A percentile compares a stretch with the other conserved stretches of the same genome.
Evolutionary conservation across 2,797 vertebrate genomes (phyloP).

Genomic region (Arctocebus calabarensis): DNA sequence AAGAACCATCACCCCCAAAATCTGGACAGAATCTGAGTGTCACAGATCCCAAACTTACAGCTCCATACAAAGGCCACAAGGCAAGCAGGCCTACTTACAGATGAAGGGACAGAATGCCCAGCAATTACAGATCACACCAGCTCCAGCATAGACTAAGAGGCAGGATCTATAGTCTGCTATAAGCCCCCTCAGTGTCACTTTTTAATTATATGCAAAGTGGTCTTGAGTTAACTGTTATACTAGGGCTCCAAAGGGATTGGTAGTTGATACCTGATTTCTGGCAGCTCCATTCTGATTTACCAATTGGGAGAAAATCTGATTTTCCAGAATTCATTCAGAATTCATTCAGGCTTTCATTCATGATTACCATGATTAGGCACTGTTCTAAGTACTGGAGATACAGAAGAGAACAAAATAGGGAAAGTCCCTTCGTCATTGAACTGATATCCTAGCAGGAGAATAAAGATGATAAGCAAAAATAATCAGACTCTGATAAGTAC

Average conservation of each 20-base stretch:
- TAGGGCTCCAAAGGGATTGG: not conserved
- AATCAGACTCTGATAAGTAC: not conserved
- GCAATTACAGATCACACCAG: not conserved
- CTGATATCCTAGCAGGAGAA: not conserved
- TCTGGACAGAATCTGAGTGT: not conserved
- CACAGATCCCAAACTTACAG: not conserved
- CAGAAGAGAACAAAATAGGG: constrained; percentile 14
- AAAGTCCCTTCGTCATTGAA: constrained; percentile 5
- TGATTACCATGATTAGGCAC: not conserved
- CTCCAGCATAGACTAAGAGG: not conserved
- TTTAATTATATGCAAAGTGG: constrained; percentile 59
- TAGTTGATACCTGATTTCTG: constrained; percentile 40
- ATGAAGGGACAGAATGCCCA: not conserved
- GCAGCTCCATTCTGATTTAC: constrained; percentile 41
- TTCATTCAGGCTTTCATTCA: not conserved
- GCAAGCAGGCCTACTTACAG: not conserved
- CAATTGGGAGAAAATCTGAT: constrained; percentile 6
- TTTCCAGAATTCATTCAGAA: not conserved
- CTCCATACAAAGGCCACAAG: not conserved
- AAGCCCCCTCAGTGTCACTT: constrained; percentile 7
- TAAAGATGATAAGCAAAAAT: constrained; percentile 42
- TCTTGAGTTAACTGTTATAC: constrained; percentile 41
- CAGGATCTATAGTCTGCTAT: not conserved
- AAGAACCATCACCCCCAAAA: not conserved
- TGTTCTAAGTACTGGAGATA: not conserved